Evolutionary conservation across 2,888 invertebrate species (phyloP).

Genomic region (Campopleginae sp.): DNA sequence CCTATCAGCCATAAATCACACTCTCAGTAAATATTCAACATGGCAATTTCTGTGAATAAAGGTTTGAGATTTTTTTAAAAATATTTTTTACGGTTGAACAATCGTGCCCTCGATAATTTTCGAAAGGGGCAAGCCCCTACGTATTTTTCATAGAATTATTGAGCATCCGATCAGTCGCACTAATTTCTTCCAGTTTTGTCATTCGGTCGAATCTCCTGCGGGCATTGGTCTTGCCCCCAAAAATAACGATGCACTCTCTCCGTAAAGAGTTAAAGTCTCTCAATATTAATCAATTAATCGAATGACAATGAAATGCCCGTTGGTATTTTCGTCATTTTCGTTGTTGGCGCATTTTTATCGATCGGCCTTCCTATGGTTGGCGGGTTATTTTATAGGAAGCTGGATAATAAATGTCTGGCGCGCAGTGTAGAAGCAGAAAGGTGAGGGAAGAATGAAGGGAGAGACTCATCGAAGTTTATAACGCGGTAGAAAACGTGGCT

Average conservation of each 20-base stretch:
- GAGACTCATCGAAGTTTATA: slow-evolving; percentile 62
- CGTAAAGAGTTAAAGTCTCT: background rate
- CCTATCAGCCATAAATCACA: background rate
- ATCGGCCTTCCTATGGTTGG: background rate
- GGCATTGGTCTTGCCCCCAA: too few species aligned
- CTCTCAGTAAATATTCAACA: too few species aligned
- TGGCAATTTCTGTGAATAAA: too few species aligned
- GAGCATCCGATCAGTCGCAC: too few species aligned
- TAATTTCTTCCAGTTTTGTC: too few species aligned
- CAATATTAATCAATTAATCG: background rate
- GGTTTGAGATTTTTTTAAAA: too few species aligned
- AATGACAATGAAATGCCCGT: background rate
- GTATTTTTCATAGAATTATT: too few species aligned
- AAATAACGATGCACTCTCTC: too few species aligned
- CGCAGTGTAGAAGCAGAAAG: background rate
- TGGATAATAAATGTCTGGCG: slow-evolving; percentile 16
- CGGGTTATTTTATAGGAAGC: slow-evolving; percentile 39
- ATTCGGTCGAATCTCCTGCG: too few species aligned
- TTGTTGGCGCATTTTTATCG: background rate
- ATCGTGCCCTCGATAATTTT: too few species aligned
- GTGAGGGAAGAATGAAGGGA: slow-evolving; percentile 15
- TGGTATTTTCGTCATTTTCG: background rate
- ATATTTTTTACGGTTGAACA: too few species aligned
- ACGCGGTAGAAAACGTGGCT: slow-evolving; percentile 52
- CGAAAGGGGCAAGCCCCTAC: too few species aligned